phyloP scores from a whole-genome alignment of 30 jellyfish, hydroid and myxozoan genomes.

The Sanderia malayensis region DNA sequence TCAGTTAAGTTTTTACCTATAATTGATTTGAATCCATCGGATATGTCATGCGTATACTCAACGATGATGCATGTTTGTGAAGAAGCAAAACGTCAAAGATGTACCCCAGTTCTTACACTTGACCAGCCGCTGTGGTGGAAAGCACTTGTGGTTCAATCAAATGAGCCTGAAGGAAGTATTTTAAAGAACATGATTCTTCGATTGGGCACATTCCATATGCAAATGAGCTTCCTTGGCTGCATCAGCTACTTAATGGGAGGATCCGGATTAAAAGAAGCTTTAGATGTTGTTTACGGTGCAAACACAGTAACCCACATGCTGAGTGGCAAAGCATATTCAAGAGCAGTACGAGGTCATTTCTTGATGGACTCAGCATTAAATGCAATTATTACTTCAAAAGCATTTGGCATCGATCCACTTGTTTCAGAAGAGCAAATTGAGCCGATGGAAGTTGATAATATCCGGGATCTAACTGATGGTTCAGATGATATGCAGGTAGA shows the following conservation, averaged over 20 bases:
- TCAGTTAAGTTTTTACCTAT: conserved; percentile 31
- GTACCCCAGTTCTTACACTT: no score
- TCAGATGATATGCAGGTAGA: no score
- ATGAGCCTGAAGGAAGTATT: not conserved
- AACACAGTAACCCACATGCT: conserved; percentile 38
- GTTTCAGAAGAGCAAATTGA: conserved; percentile 9
- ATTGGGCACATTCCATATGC: no score
- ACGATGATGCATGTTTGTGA: no score
- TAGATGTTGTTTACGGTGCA: conserved; percentile 28
- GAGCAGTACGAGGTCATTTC: conserved; percentile 56
- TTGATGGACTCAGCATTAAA: no score
- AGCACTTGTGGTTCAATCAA: not conserved
- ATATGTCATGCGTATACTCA: conserved; percentile 27
- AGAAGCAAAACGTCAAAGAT: no score
- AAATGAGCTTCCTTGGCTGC: conserved; percentile 49
- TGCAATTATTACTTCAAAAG: conserved; percentile 15
- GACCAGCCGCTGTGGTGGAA: conserved; percentile 63
- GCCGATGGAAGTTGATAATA: conserved; percentile 13
- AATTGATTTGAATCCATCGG: no score
- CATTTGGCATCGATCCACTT: conserved; percentile 20
- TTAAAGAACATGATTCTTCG: not conserved
- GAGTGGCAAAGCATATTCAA: conserved; percentile 32
- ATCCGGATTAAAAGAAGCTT: no score
- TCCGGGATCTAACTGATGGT: no score
- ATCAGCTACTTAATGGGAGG: conserved; percentile 39